Base-by-base conservation (phyloP, 2,797 vertebrate genomes). In the Macroramphosus scolopax region DNA sequence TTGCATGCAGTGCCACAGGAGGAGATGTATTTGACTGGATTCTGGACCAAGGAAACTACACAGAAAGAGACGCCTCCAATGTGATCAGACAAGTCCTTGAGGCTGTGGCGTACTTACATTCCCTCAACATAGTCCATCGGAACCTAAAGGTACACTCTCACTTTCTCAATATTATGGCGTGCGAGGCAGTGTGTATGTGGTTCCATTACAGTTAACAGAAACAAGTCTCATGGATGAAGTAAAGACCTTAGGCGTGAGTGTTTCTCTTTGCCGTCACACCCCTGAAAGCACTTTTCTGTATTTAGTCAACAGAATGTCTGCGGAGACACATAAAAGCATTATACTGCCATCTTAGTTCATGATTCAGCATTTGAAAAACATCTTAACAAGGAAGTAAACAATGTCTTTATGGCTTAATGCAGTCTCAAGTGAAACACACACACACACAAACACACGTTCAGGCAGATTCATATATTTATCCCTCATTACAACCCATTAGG, bases 21-120 rank as follows among this genome's bases (percentile, higher is more conserved):
- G 92, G 92, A 20, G 92, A 94, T 51, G 92, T 93, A 17, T 94
- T 94, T 45, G 92, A 94, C 68, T 93, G 92, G 92, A 94, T 94
- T 69, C 80, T 92, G 71, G 91, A 93, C 69, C 92, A 93, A 48
- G 92, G 92, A 34, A 93, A 91, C 83, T 94, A 94, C 85, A 92
- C 92, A 10, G 92, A 94, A 67, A 87, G 88, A 82, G 92, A 94
- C 2, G 92, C 92, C 22, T 89, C 92, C 71, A 92, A 91, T 45
- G 92, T 94, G 43, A 90, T 93, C 68, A 88, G 87, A 55, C 92
- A 94, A 70, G 90, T 94, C 22, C 87, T 94, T 15, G 91, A 93
- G 72, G 92, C 92, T 11, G 89, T 92, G 52, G 89, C 92, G 2
- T 94, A 94, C 76, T 84, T 93, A 50, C 92, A 93, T 77, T 92